Conservation (phyloP, 2,888 invertebrate genomes). For the Mamestra brassicae region DNA sequence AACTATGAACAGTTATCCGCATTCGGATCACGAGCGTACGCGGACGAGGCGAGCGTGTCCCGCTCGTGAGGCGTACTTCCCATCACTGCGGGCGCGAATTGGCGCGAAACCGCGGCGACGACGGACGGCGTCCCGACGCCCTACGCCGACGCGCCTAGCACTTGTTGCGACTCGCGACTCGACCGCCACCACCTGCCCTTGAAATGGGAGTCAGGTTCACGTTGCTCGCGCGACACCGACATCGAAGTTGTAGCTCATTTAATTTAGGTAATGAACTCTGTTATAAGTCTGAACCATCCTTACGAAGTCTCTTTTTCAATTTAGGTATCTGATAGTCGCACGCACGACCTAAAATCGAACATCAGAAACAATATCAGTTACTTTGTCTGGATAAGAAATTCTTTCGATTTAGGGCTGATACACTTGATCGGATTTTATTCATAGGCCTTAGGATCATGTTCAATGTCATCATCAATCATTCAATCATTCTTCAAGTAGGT, state of each 20-base stretch:
- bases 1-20: conserved; percentile 66
- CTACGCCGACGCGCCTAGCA: conserved; percentile 80
- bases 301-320: not conserved
- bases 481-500: no score
- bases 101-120: conserved; percentile 80
- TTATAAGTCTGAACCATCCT: not conserved
- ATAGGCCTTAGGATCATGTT: not conserved
- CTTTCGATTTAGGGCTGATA: no score
- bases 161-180: conserved; percentile 80
- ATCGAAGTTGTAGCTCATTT: conserved; percentile 34
- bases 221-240: conserved; percentile 44
- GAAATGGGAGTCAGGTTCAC: conserved; percentile 74
- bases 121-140: conserved; percentile 74
- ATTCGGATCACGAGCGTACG: conserved; percentile 71
- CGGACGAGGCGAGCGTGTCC: conserved; percentile 78
- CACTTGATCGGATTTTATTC: not conserved
- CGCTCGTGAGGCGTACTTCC: conserved; percentile 82
- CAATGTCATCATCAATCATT: no score
- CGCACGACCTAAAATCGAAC: not conserved
- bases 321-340: not conserved
- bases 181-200: conserved; percentile 74
- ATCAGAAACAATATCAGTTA: no score
- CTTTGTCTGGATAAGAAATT: no score
- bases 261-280: conserved; percentile 17
- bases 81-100: conserved; percentile 85